phyloP scores from a whole-genome alignment of 1,140 invertebrate species.

The Periplaneta americana region DNA sequence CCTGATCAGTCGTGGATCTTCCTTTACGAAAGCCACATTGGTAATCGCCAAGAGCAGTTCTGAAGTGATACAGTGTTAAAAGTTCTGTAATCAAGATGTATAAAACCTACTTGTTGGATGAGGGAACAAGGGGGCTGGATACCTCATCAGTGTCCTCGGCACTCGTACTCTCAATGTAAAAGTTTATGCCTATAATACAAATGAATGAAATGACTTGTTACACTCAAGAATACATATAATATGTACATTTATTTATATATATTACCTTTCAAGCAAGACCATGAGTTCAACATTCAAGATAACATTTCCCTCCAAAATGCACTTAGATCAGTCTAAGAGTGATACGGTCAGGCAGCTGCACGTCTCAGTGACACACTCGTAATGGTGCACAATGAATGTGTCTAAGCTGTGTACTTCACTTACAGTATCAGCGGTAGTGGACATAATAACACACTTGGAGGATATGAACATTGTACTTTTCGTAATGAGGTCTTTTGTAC shows the following conservation, averaged over 20 bases:
- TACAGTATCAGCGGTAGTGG: neutral
- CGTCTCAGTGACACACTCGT: neutral
- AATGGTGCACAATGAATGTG: no score
- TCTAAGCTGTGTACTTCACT: no score
- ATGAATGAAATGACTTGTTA: neutral
- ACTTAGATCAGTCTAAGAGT: constrained; percentile 7
- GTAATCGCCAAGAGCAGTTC: no score
- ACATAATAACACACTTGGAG: neutral
- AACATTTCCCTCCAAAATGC: constrained; percentile 4
- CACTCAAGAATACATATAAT: neutral
- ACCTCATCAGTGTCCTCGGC: neutral
- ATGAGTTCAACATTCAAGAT: constrained; percentile 9
- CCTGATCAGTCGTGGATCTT: no score
- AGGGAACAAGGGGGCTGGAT: no score
- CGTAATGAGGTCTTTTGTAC: neutral
- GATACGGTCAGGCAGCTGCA: neutral
- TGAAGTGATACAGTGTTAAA: no score
- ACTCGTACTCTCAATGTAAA: neutral
- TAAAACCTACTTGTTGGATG: no score
- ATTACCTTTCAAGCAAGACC: constrained; percentile 1
- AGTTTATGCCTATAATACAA: neutral
- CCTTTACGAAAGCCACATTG: no score
- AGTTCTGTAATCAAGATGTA: no score
- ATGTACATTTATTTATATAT: constrained; percentile 6
- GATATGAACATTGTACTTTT: neutral